Conservation (phyloP, 2,888 invertebrate genomes). For the Thyatira batis region DNA sequence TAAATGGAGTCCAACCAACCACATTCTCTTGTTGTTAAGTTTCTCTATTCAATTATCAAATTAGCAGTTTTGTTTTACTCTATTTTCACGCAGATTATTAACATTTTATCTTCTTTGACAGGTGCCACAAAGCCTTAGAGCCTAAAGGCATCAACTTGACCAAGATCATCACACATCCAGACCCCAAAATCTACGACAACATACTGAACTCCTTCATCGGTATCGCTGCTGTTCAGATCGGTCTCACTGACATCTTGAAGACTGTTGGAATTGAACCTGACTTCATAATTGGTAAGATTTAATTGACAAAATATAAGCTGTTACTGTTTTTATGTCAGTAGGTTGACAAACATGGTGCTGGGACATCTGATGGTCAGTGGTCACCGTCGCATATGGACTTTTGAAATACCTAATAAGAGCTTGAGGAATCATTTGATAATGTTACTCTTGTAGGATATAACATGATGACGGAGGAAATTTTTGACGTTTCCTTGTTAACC, state of each 20-base stretch:
- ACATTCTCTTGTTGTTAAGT: too few relatives aligned
- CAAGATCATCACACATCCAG: conserved; percentile 82
- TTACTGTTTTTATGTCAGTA: too few relatives aligned
- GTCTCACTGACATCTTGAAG: conserved; percentile 79
- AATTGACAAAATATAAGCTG: neutral
- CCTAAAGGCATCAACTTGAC: conserved; percentile 85
- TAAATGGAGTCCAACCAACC: too few relatives aligned
- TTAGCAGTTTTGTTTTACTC: neutral
- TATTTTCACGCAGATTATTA: neutral
- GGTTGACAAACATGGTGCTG: too few relatives aligned
- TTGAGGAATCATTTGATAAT: too few relatives aligned
- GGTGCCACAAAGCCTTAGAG: conserved; percentile 83
- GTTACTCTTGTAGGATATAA: too few relatives aligned
- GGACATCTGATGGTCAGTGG: too few relatives aligned
- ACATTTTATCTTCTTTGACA: conserved; percentile 26
- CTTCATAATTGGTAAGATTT: conserved; percentile 68
- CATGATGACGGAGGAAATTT: too few relatives aligned
- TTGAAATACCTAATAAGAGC: too few relatives aligned
- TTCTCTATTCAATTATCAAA: neutral
- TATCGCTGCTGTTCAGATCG: conserved; percentile 86
- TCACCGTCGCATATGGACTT: too few relatives aligned
- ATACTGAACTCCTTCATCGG: conserved; percentile 88
- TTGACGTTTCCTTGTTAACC: too few relatives aligned
- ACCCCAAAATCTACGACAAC: conserved; percentile 85
- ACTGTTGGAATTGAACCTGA: conserved; percentile 74